These are phyloP conservation scores for Gnathonemus echidnorhynchus DNA, from an alignment of 2,113 vertebrate genomes.

Conservation along the genomic window DNA sequence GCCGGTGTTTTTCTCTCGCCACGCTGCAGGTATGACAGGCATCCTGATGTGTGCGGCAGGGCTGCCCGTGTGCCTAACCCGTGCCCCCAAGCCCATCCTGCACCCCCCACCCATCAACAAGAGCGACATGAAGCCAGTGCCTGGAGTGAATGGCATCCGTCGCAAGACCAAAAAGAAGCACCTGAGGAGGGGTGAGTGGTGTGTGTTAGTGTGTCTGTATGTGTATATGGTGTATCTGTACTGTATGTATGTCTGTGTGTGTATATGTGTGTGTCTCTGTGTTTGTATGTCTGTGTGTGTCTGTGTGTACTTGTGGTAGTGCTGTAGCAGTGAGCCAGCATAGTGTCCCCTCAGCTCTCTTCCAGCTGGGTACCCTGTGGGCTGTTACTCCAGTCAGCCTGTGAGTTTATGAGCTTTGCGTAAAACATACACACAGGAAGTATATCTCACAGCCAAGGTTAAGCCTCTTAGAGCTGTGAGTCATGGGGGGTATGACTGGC, in stretches of 20 bases:
- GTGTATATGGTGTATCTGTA: not conserved
- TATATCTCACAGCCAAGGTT: constrained; percentile 34
- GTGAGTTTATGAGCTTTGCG: constrained; percentile 34
- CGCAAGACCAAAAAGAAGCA: constrained; percentile 97
- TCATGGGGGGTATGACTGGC: constrained; percentile 40
- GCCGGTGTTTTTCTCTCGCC: not conserved
- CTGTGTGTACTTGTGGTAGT: not conserved
- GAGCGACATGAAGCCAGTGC: constrained; percentile 89
- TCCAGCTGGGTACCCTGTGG: constrained; percentile 7
- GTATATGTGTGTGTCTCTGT: not conserved
- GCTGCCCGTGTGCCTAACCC: constrained; percentile 87
- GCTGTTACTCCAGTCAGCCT: constrained; percentile 45
- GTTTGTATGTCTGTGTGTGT: not conserved
- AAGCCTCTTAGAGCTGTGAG: constrained; percentile 47
- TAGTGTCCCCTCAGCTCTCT: constrained; percentile 22
- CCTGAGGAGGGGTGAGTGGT: constrained; percentile 76
- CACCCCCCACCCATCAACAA: constrained; percentile 90
- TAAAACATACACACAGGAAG: constrained; percentile 12
- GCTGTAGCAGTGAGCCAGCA: constrained; percentile 25
- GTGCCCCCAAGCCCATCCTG: constrained; percentile 87
- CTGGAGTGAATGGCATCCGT: constrained; percentile 80
- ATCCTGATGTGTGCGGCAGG: constrained; percentile 92
- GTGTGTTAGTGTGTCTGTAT: not conserved
- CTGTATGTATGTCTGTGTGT: not conserved
- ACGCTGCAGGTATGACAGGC: constrained; percentile 83